phyloP scores from a whole-genome alignment of 1,140 invertebrate genomes.

The Pseudomyrmex gracilis region DNA sequence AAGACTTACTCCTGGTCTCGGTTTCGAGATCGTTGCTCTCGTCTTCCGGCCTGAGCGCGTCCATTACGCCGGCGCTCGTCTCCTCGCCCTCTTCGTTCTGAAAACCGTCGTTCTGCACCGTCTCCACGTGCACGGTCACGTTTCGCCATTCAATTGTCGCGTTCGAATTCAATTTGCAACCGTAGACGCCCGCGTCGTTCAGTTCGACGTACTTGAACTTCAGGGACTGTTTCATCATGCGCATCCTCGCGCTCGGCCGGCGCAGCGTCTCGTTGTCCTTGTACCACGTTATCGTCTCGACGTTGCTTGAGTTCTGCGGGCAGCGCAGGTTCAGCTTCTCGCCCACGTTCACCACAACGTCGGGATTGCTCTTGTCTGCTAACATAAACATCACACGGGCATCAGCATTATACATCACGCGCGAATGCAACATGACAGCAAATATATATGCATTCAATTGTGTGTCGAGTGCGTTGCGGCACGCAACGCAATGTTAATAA shows the following conservation, averaged over 20 bases:
- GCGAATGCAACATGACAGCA: neutral
- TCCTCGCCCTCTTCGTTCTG: conserved; percentile 65
- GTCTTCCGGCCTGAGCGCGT: conserved; percentile 77
- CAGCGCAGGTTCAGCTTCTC: conserved; percentile 81
- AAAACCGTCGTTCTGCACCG: conserved; percentile 76
- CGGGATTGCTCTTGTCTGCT: conserved; percentile 67
- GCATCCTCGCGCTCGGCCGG: conserved; percentile 66
- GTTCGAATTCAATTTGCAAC: conserved; percentile 72
- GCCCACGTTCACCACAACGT: conserved; percentile 70
- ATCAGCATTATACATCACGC: conserved; percentile 1
- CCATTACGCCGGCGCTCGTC: conserved; percentile 69
- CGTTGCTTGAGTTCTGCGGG: conserved; percentile 57
- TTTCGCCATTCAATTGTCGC: conserved; percentile 77
- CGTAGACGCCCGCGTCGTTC: conserved; percentile 78
- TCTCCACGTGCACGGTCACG: conserved; percentile 76
- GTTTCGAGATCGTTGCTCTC: conserved; percentile 82
- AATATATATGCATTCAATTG: neutral
- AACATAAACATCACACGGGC: conserved; percentile 14
- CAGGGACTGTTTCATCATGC: conserved; percentile 75
- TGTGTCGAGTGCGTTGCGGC: neutral
- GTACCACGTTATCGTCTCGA: conserved; percentile 77
- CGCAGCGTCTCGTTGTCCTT: conserved; percentile 75
- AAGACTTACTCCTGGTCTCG: conserved; percentile 75
- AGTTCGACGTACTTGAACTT: conserved; percentile 75
- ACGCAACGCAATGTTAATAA: neutral